Base-by-base conservation (phyloP, 2,888 invertebrate genomes). In the Charanyca ferruginea region DNA sequence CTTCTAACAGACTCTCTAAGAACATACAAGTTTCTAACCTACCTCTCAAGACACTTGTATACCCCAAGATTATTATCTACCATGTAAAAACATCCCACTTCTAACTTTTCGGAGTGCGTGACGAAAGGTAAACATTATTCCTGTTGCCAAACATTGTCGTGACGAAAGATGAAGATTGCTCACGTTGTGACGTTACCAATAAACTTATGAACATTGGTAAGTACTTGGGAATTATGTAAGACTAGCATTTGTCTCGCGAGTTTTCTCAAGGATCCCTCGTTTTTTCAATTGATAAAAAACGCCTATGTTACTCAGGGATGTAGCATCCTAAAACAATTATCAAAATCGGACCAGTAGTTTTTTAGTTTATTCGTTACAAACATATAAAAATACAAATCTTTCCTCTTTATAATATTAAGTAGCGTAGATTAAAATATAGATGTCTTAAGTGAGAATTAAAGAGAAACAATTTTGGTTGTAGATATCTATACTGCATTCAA, bases 131-230 rank as follows among this genome's bases (percentile, higher is more conserved):
- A 81, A 77, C 69, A 66, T 71, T 62, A 58, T 73, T 59, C 23
- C 23, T 53, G 52, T 73, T 69, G 62, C 35, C 45, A 20, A 61
- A 66, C 38, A 66, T 42, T 28, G 28, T 18, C n/a, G 48, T 51
- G n/a, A 16, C 42, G 45, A 7, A 25, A 73, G 81, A 81, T 81
- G 71, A 45, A 81, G 81, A 81, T 81, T 78, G 58, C 64, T 59
- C 81, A 83, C 81, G 79, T 48, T 11, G 66, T 57, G 42, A 41
- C 49, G 54, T 51, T 20, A 44, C 45, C 52, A 58, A 66, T 63
- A 68, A 66, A 77, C 49, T 74, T 65, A 45, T 1, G 35, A 61
- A 69, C 63, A 41, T 25, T 41, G 59, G 11, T 64, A 25, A 60
- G 65, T 51, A 47, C 66, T 69, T 57, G 8, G 16, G 13, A 52